Percentiles rank a stretch among this genome's conserved stretches.
Conservation (phyloP, 1,140 invertebrate species). For the Aphelenchoides fujianensis region DNA sequence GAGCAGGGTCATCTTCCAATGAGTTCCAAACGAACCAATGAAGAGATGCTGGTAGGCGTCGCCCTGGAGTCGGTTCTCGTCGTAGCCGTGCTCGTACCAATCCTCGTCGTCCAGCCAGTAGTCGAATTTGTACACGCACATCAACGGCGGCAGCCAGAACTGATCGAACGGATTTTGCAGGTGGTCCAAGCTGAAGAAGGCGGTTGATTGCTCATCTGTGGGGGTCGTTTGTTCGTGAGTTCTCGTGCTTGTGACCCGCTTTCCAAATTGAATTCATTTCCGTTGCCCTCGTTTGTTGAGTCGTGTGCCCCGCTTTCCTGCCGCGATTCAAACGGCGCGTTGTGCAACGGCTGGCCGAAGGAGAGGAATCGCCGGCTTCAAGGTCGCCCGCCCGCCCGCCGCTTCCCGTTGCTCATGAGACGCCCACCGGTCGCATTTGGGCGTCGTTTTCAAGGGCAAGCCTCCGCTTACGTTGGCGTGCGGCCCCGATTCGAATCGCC, state of each 20-base stretch:
- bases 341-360: no score
- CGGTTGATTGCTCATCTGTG: background rate
- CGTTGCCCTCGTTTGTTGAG: no score
- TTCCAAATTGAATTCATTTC: no score
- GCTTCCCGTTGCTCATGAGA: background rate
- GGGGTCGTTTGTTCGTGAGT: background rate
- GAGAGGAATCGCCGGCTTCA: no score
- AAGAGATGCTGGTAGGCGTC: conserved; percentile 62
- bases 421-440: no score
- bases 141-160: conserved; percentile 54
- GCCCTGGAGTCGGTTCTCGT: conserved; percentile 58
- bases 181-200: conserved; percentile 46
- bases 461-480: background rate
- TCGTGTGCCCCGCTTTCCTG: no score
- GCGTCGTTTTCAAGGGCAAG: background rate
- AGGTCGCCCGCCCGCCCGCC: no score
- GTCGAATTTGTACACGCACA: conserved; percentile 61
- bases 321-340: no score
- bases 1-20: background rate
- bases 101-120: conserved; percentile 62
- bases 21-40: conserved; percentile 50
- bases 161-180: conserved; percentile 59
- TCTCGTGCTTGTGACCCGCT: no score
- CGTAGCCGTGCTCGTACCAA: conserved; percentile 61
- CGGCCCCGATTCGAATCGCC: background rate